phyloP scores from a whole-genome alignment of 2,113 vertebrate genomes.

The Campylomormyrus numenius region DNA sequence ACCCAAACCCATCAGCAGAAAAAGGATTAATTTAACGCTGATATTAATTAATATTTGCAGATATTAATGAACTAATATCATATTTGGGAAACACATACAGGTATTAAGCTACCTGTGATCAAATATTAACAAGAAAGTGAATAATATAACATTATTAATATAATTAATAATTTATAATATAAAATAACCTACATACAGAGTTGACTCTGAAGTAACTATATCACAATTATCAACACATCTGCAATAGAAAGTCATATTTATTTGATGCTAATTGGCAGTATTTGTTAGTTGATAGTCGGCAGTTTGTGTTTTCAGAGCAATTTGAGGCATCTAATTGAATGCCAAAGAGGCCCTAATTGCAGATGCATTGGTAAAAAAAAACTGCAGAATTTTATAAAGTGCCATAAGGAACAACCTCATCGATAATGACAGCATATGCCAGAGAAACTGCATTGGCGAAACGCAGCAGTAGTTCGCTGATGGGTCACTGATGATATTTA shows the following conservation, averaged over 20 bases:
- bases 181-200: not conserved
- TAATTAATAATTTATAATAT: not conserved
- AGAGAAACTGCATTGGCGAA: not conserved
- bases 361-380: not conserved
- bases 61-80: not conserved
- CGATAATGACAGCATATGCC: not conserved
- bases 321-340: not conserved
- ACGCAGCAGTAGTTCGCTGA: not conserved
- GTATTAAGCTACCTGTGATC: not conserved
- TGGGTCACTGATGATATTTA: not conserved
- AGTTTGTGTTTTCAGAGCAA: not conserved
- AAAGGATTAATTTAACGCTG: not conserved
- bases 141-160: not conserved
- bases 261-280: not conserved
- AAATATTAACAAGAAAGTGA: not conserved
- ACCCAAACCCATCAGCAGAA: not conserved
- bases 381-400: not conserved
- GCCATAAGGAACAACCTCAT: not conserved
- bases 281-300: not conserved
- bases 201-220: not conserved
- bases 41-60: not conserved
- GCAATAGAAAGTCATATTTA: not conserved
- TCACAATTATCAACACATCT: not conserved
- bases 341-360: not conserved
- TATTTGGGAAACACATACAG: not conserved